Conservation (phyloP, 2,113 vertebrate genomes). For the Vulpes lagopus region DNA sequence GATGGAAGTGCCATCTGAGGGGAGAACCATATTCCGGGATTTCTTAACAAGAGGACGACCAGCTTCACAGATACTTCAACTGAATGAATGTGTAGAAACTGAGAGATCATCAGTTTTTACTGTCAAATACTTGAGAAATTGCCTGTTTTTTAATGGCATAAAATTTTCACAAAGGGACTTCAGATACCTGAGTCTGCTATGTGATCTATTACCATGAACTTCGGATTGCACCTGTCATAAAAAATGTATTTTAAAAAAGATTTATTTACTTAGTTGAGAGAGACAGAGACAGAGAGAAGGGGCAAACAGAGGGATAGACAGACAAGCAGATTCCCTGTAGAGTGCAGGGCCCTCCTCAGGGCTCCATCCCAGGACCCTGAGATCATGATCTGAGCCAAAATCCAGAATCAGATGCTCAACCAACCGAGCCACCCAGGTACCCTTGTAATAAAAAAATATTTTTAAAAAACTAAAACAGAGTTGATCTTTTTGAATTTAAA, state of each 20-base stretch:
- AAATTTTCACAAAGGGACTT: background rate
- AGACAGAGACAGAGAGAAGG: background rate
- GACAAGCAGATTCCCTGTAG: background rate
- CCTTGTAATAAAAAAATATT: background rate
- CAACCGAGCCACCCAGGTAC: background rate
- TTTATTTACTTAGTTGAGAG: background rate
- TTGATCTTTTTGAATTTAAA: slow-evolving; percentile 20
- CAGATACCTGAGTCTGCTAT: background rate
- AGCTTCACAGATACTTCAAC: background rate
- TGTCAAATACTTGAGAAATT: slow-evolving; percentile 51
- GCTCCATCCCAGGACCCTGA: background rate
- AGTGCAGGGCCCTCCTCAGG: background rate
- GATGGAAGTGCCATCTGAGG: background rate
- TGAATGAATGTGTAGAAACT: background rate
- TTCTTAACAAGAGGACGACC: slow-evolving; percentile 38
- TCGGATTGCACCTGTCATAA: background rate
- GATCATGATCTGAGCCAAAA: background rate
- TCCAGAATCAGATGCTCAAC: background rate
- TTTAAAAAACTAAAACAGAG: background rate
- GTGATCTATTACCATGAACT: background rate
- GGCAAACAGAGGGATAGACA: background rate
- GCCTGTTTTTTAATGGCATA: background rate
- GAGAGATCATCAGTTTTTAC: slow-evolving; percentile 11
- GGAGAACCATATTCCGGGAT: background rate
- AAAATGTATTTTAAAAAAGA: background rate